These are phyloP conservation scores for Gymnocephalus cernua DNA, from an alignment of 2,113 vertebrate genomes.

Conservation along the genomic window DNA sequence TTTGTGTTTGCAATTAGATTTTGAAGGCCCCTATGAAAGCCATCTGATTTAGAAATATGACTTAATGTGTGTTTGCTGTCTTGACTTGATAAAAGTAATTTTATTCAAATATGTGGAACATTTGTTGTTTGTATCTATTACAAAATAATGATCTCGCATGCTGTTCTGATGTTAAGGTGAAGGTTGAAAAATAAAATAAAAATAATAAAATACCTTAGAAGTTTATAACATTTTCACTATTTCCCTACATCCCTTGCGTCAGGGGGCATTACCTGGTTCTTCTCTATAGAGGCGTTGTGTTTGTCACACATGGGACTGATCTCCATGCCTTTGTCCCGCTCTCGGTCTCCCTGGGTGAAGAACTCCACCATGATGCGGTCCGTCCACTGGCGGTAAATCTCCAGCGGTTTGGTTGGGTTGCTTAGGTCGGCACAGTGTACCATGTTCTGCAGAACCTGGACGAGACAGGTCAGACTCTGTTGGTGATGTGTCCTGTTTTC, in stretches of 20 bases:
- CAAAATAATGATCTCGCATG: background rate
- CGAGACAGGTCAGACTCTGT: conserved; percentile 8
- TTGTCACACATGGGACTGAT: conserved; percentile 98
- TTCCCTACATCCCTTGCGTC: background rate
- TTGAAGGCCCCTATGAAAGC: too few relatives aligned
- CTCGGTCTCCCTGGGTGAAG: conserved; percentile 91
- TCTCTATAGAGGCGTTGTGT: conserved; percentile 92
- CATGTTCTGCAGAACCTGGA: conserved; percentile 94
- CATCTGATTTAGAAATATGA: too few relatives aligned
- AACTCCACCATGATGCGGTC: conserved; percentile 93
- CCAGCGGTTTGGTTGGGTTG: conserved; percentile 94
- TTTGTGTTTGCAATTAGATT: background rate
- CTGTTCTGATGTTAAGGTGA: background rate
- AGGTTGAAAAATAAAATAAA: background rate
- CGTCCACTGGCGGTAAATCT: conserved; percentile 92
- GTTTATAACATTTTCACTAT: background rate
- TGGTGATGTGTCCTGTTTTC: background rate
- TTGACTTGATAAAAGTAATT: background rate
- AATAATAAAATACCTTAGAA: too few relatives aligned
- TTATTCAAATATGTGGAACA: too few relatives aligned
- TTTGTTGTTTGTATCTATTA: background rate
- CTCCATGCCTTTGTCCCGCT: conserved; percentile 92
- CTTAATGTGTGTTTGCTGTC: background rate
- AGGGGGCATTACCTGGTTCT: conserved; percentile 86
- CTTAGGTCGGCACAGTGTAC: conserved; percentile 95